Evolutionary conservation across 2,113 vertebrate species (phyloP).

Genomic region (Chloebia gouldiae): DNA sequence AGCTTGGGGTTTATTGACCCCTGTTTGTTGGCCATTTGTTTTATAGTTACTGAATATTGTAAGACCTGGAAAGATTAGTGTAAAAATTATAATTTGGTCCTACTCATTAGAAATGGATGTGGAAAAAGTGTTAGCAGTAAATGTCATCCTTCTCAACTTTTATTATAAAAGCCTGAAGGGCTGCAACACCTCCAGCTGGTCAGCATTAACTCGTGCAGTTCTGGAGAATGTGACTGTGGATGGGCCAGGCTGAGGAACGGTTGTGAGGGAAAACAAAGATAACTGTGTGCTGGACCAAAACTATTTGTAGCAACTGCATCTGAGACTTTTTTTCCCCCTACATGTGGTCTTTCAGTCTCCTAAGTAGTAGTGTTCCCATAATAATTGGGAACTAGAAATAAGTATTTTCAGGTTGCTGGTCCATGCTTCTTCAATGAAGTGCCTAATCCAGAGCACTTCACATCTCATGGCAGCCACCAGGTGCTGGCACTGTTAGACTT

Average conservation of each 20-base stretch:
- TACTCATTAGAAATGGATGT: not conserved
- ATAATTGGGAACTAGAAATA: not conserved
- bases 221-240: not conserved
- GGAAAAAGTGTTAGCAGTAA: not conserved
- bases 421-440: rapidly evolving
- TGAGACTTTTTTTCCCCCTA: not conserved
- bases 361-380: not conserved
- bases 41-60: not conserved
- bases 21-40: not conserved
- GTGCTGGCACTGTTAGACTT: not conserved
- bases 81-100: slow-evolving; percentile 15
- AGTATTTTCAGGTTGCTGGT: not conserved
- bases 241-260: not conserved
- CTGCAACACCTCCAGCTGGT: not conserved
- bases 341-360: not conserved
- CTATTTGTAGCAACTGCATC: not conserved
- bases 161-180: not conserved
- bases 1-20: not conserved
- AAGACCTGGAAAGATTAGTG: not conserved
- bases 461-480: not conserved
- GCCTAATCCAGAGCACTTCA: rapidly evolving
- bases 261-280: not conserved
- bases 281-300: not conserved
- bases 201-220: not conserved
- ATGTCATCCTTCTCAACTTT: not conserved